Conservation (phyloP, 2,113 vertebrate species). For the Neodontobutis hainanensis region DNA sequence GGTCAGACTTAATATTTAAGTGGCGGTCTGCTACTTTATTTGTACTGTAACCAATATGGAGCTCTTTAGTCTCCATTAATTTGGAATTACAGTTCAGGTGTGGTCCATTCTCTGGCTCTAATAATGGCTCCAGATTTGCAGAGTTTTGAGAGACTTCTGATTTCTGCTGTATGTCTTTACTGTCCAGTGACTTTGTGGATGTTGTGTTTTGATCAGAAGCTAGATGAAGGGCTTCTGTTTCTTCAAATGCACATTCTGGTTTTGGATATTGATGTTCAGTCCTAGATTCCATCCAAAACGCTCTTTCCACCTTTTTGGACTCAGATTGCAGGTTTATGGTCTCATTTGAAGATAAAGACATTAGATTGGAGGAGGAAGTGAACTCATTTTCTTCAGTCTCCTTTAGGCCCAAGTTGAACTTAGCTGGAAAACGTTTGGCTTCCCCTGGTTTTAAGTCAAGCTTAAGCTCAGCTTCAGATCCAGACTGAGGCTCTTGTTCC, state of each 20-base stretch:
- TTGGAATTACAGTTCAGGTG: neutral
- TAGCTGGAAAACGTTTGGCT: neutral
- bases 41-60: neutral
- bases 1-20: neutral
- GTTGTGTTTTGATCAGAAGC: neutral
- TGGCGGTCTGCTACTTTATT: neutral
- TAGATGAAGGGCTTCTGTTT: neutral
- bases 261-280: neutral
- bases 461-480: neutral
- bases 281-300: neutral
- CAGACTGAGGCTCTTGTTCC: slow-evolving; percentile 54
- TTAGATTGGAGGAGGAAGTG: neutral
- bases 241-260: neutral
- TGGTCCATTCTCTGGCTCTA: neutral
- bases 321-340: neutral
- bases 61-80: neutral
- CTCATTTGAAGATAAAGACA: neutral
- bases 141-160: neutral
- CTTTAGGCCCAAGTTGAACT: neutral
- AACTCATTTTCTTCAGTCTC: neutral
- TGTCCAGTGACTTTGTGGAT: neutral
- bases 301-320: slow-evolving; percentile 38
- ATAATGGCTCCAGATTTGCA: neutral
- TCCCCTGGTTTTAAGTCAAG: neutral
- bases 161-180: neutral